These are phyloP conservation scores for Metalampra italica DNA, from an alignment of 2,888 invertebrate genomes.

Conservation along the genomic window DNA sequence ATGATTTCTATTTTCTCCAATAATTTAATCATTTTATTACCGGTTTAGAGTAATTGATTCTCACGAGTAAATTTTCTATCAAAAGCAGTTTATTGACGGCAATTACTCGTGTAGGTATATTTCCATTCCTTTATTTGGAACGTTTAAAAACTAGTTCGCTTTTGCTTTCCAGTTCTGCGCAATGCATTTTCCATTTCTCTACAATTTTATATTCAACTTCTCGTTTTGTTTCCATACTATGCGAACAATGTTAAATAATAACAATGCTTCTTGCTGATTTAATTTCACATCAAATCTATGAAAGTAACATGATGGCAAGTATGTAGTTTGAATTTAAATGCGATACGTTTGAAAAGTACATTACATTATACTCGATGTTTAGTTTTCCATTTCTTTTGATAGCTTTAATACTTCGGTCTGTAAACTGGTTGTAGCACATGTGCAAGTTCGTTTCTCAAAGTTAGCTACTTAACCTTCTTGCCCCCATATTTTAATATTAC, in stretches of 20 bases:
- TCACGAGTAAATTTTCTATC: neutral
- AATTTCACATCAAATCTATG: slow-evolving; percentile 32
- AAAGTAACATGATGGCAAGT: slow-evolving; percentile 23
- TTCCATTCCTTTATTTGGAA: slow-evolving; percentile 18
- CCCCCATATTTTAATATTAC: slow-evolving; percentile 27
- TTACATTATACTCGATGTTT: slow-evolving; percentile 1
- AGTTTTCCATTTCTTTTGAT: slow-evolving; percentile 12
- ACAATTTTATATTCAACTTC: slow-evolving; percentile 26
- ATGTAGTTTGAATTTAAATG: slow-evolving; percentile 21
- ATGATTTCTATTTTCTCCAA: neutral
- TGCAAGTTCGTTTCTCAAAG: neutral
- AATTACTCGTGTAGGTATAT: neutral
- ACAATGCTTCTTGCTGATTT: slow-evolving; percentile 30
- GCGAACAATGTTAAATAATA: slow-evolving; percentile 15
- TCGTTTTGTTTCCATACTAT: slow-evolving; percentile 31
- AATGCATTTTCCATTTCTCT: slow-evolving; percentile 16
- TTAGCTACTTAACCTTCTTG: slow-evolving; percentile 21
- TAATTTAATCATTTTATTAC: neutral
- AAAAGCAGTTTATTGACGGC: neutral
- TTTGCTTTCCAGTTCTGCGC: slow-evolving; percentile 28
- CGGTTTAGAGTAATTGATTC: neutral
- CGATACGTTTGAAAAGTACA: slow-evolving; percentile 19
- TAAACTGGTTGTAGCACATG: slow-evolving; percentile 8
- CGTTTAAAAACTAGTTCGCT: slow-evolving; percentile 21
- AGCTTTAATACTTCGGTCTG: slow-evolving; percentile 4